Evolutionary conservation across 2,888 invertebrate genomes (phyloP), one percentile per base, ranked within the genome.

Genomic region (Synanthedon formicaeformis): DNA sequence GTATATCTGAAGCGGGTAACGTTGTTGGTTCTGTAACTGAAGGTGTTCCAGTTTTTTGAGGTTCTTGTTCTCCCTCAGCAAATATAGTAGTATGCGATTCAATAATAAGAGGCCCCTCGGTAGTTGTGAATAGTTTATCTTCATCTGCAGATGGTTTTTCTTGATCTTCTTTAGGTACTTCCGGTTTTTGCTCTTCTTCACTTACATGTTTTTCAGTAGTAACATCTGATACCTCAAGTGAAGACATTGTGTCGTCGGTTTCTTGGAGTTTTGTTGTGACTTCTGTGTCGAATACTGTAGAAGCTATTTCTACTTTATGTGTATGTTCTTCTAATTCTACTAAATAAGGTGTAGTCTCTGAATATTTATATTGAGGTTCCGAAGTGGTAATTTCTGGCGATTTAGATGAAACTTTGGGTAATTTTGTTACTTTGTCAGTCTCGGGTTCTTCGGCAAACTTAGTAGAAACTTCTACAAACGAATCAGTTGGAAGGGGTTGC

Each of bases 261-360:
- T 16, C 49, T 49, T 14, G 49, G 4, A 11, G 23, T 16, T 13
- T 16, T 10, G 49, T 49, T 49, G 49, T 16, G 49, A 11, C 8
- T 11, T 18, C 45, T 45, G n/a, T 14, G 2, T 45, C 45, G 11
- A 13, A 14, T 14, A 23, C 49, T 16, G 49, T 49, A 14, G 16
- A 49, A 13, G 23, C 12, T 50, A 16, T 34, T 34, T 50, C 67
- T 23, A 60, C 52, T 56, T 70, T 70, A 57, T 78, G 79, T 5
- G 76, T 74, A 54, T 81, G 81, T 61, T 79, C 76, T 62, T 80
- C 70, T 54, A 81, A 64, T 64, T 80, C 78, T 51, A 80, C 69
- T 48, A 75, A 61, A 56, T 74, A 75, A 52, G 77, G 73, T 3
- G 74, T 79, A 12, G 78, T 71, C 56, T 67, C 18, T 49, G 50